phyloP scores from a whole-genome alignment of 1,140 invertebrate species.

The Solen grandis region DNA sequence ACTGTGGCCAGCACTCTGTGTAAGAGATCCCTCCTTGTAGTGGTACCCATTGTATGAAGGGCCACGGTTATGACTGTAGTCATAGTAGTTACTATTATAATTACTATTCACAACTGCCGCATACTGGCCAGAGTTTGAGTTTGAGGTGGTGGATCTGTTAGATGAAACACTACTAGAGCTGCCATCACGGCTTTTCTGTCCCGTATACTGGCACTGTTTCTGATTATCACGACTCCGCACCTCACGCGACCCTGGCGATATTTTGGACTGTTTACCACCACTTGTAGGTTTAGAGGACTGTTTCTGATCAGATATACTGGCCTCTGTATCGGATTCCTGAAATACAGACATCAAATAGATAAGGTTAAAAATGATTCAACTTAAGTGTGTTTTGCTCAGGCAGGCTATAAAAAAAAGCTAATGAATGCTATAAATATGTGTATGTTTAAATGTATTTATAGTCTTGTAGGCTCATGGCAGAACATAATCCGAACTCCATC shows the following conservation, averaged over 20 bases:
- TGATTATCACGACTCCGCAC: constrained; percentile 57
- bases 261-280: constrained; percentile 17
- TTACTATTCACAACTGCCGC: constrained; percentile 16
- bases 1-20: neutral
- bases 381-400: too few relatives aligned
- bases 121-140: neutral
- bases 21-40: neutral
- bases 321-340: constrained; percentile 55
- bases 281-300: constrained; percentile 1
- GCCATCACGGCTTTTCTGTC: constrained; percentile 62
- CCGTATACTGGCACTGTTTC: constrained; percentile 35
- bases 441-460: too few relatives aligned
- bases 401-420: neutral
- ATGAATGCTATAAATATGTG: neutral
- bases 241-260: constrained; percentile 32
- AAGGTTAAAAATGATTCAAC: too few relatives aligned
- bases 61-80: constrained; percentile 42
- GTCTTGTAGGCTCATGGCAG: too few relatives aligned
- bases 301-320: constrained; percentile 27
- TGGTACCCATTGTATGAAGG: neutral
- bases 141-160: constrained; percentile 54
- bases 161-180: constrained; percentile 74
- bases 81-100: constrained; percentile 32
- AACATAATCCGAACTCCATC: too few relatives aligned
- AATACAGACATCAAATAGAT: constrained; percentile 5